phyloP scores from a whole-genome alignment of 2,888 invertebrate species.

The Terebella lapidaria region DNA sequence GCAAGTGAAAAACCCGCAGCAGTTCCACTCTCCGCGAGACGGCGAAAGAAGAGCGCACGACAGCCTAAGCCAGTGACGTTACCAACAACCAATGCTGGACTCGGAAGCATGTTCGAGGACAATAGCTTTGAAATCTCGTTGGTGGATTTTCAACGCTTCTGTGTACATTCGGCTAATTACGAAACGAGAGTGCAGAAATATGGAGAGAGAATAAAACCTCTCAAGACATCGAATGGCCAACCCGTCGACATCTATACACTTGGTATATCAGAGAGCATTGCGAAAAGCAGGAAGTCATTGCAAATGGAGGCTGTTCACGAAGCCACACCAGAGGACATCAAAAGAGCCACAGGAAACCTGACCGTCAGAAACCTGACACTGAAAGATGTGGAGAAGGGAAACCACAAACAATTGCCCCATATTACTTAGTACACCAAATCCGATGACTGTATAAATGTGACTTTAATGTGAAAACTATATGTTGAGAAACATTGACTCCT shows the following conservation, averaged over 20 bases:
- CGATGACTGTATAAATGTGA: too few species aligned
- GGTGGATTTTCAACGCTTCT: background rate
- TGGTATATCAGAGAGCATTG: background rate
- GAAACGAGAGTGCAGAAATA: background rate
- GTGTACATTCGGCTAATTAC: background rate
- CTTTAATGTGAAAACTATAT: too few species aligned
- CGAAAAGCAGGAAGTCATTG: background rate
- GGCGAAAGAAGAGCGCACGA: too few species aligned
- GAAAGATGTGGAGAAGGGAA: background rate
- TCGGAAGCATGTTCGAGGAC: constrained; percentile 1
- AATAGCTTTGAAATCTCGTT: background rate
- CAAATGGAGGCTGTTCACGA: background rate
- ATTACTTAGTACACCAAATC: too few species aligned
- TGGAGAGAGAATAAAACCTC: background rate
- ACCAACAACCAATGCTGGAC: background rate
- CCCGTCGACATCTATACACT: background rate
- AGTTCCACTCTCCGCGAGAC: too few species aligned
- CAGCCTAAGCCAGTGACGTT: too few species aligned
- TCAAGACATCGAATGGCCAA: background rate
- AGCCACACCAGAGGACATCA: background rate
- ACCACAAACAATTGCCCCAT: too few species aligned
- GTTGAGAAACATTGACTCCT: too few species aligned
- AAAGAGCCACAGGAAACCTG: background rate
- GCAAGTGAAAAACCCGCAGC: too few species aligned
- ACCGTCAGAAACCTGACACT: background rate